Percentiles rank a stretch among this genome's conserved stretches.
Evolutionary conservation across 2,113 vertebrate genomes (phyloP).

Genomic region (Accipiter cooperii): DNA sequence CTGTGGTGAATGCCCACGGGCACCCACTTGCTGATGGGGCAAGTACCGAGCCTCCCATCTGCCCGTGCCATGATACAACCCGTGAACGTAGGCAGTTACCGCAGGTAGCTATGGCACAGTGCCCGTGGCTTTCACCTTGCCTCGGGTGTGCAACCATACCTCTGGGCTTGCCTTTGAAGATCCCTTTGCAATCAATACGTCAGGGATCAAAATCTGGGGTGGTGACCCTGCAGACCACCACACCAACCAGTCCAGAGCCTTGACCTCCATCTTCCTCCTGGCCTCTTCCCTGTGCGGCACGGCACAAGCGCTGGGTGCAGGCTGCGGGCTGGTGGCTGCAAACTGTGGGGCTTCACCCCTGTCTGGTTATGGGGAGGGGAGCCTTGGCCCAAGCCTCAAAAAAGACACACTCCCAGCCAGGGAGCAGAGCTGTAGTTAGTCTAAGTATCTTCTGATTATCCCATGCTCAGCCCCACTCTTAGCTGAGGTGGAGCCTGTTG

Average conservation of each 20-base stretch:
- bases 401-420: neutral
- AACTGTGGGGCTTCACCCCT: fast-evolving
- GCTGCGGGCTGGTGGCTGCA: neutral
- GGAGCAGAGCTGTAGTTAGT: neutral
- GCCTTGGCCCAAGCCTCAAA: neutral
- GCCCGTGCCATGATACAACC: neutral
- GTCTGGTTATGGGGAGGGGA: neutral
- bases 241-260: neutral
- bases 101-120: neutral
- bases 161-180: neutral
- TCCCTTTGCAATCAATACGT: neutral
- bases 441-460: neutral
- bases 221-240: neutral
- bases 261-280: neutral
- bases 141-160: neutral
- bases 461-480: neutral
- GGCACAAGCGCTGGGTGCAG: fast-evolving
- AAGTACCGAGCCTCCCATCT: neutral
- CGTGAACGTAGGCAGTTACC: fast-evolving
- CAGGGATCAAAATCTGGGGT: neutral
- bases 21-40: neutral
- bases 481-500: neutral
- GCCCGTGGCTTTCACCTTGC: neutral
- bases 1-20: neutral
- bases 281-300: fast-evolving